Percentiles rank a stretch among this genome's conserved stretches.
Evolutionary conservation across 1,140 invertebrate species (phyloP).

Genomic region (Drosophila parabipectinata): DNA sequence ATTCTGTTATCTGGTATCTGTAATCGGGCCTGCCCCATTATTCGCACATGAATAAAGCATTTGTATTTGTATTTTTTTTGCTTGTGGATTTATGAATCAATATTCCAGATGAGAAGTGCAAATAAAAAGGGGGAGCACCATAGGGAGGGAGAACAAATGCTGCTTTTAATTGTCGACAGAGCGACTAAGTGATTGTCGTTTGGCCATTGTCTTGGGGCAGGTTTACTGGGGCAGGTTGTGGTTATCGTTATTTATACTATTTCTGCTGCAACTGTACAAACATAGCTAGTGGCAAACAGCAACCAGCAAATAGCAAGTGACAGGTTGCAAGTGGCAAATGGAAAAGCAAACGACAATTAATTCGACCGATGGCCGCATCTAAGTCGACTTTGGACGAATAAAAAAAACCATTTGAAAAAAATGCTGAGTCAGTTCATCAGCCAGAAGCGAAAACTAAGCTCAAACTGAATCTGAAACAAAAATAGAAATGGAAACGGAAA

Average conservation of each 20-base stretch:
- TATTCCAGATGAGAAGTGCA: conserved; percentile 1
- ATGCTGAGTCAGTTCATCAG: conserved; percentile 69
- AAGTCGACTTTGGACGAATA: conserved; percentile 41
- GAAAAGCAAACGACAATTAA: conserved; percentile 66
- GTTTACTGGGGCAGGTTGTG: conserved; percentile 19
- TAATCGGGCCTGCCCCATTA: conserved; percentile 27
- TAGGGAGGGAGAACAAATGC: background rate
- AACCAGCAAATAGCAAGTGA: conserved; percentile 52
- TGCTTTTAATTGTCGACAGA: conserved; percentile 12
- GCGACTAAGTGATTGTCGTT: conserved; percentile 26
- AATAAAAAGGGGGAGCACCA: background rate
- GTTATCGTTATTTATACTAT: conserved; percentile 15
- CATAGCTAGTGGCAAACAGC: conserved; percentile 37
- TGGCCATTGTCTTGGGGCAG: conserved; percentile 27
- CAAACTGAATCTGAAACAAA: conserved; percentile 24
- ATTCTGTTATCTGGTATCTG: conserved; percentile 44
- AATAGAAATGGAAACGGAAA: conserved; percentile 9
- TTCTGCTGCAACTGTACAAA: conserved; percentile 47
- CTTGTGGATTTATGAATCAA: conserved; percentile 5
- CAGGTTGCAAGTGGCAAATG: conserved; percentile 40
- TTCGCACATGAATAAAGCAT: conserved; percentile 27
- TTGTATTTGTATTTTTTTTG: background rate
- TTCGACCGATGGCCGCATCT: conserved; percentile 31
- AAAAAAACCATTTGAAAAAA: conserved; percentile 28
- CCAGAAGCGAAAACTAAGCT: conserved; percentile 35